A percentile compares a stretch with the other conserved stretches of the same genome.
Evolutionary conservation across 2,888 invertebrate species (phyloP).

Genomic region (Lithophane semibrunnea): DNA sequence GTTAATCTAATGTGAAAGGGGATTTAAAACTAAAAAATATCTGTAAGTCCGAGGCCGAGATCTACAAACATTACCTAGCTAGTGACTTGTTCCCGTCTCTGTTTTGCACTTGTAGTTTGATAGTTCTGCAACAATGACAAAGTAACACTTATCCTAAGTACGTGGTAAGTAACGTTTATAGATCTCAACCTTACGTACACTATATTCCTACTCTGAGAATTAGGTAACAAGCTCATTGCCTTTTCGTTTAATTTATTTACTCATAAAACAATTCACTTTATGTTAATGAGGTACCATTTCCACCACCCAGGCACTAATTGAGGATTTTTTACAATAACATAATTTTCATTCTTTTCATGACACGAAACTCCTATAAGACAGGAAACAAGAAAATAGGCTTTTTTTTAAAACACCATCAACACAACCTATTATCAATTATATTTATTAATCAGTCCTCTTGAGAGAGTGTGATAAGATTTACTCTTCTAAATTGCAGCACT

Average conservation of each 20-base stretch:
- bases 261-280: background rate
- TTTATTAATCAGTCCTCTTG: slow-evolving; percentile 15
- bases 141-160: background rate
- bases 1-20: background rate
- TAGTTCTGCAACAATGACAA: background rate
- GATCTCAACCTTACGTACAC: background rate
- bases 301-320: too few species aligned
- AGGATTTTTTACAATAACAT: background rate
- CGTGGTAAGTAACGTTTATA: background rate
- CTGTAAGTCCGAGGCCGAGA: background rate
- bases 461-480: slow-evolving; percentile 11
- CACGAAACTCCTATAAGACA: too few species aligned
- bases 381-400: background rate
- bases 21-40: background rate
- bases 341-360: background rate
- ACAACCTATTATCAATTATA: slow-evolving; percentile 11
- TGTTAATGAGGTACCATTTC: background rate
- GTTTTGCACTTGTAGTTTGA: too few species aligned
- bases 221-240: background rate
- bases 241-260: background rate
- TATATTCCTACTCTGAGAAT: too few species aligned
- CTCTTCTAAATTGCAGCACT: slow-evolving; percentile 25
- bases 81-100: background rate
- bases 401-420: background rate
- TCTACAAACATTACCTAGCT: background rate